Evolutionary conservation across 2,797 vertebrate genomes (phyloP).

Genomic region (Gymnoscopelus braueri): DNA sequence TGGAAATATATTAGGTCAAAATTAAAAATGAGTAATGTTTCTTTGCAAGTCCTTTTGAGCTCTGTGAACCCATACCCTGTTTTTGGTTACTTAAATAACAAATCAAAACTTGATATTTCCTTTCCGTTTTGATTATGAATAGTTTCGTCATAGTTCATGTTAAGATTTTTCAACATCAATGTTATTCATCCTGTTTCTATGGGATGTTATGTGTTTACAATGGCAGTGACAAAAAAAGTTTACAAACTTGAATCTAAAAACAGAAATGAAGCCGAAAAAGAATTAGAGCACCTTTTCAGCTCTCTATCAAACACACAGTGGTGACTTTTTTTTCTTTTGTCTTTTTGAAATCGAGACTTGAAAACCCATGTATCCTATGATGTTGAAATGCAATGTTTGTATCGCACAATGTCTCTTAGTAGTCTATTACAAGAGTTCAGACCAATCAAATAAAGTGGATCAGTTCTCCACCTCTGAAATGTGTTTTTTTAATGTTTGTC

Average conservation of each 20-base stretch:
- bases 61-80: constrained; percentile 57
- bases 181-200: constrained; percentile 72
- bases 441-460: constrained; percentile 93
- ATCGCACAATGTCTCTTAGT: constrained; percentile 88
- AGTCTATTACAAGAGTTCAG: constrained; percentile 89
- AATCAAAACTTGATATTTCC: constrained; percentile 61
- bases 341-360: constrained; percentile 86
- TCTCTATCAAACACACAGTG: constrained; percentile 75
- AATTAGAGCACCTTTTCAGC: constrained; percentile 75
- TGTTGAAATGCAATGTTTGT: constrained; percentile 85
- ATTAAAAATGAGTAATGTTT: constrained; percentile 58
- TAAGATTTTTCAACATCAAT: constrained; percentile 75
- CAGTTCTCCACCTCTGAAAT: constrained; percentile 81
- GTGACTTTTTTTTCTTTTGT: constrained; percentile 74
- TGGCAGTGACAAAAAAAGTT: constrained; percentile 79
- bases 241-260: constrained; percentile 85
- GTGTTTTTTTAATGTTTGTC: constrained; percentile 31
- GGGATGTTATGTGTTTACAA: constrained; percentile 86
- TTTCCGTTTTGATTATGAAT: constrained; percentile 59
- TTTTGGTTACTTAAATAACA: constrained; percentile 62
- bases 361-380: constrained; percentile 84
- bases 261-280: constrained; percentile 76
- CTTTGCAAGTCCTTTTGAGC: constrained; percentile 47
- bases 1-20: constrained; percentile 65
- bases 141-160: constrained; percentile 67